phyloP scores from a whole-genome alignment of 2,797 vertebrate genomes.

The Iguana delicatissima region DNA sequence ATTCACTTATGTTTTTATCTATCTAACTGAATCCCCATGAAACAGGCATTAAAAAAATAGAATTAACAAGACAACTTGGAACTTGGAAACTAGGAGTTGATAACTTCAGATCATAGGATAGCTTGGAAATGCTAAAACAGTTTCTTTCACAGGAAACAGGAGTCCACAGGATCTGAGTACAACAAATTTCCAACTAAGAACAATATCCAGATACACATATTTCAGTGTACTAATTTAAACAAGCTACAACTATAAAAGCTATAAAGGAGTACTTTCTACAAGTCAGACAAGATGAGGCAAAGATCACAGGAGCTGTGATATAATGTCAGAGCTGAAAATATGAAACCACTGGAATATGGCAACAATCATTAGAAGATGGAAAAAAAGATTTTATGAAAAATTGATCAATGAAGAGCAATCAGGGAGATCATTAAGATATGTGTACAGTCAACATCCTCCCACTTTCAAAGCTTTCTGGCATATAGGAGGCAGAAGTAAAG shows the following conservation, averaged over 20 bases:
- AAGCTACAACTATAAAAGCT: not conserved
- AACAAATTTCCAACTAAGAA: no score
- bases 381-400: conserved; percentile 14
- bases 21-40: conserved; percentile 35
- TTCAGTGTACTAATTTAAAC: not conserved
- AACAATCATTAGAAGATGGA: not conserved
- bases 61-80: not conserved
- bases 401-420: not conserved
- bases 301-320: not conserved
- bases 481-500: not conserved
- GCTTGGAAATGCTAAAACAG: not conserved
- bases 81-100: not conserved
- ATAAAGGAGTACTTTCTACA: not conserved
- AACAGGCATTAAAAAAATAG: not conserved
- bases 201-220: not conserved
- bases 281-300: not conserved
- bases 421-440: not conserved
- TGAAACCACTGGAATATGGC: not conserved
- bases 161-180: not conserved
- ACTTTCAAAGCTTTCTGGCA: not conserved
- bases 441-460: not conserved
- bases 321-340: not conserved
- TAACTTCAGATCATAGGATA: not conserved
- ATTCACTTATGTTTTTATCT: conserved; percentile 18
- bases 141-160: not conserved